Evolutionary conservation across 2,797 vertebrate species (phyloP).

Genomic region (Xerus rutilus): DNA sequence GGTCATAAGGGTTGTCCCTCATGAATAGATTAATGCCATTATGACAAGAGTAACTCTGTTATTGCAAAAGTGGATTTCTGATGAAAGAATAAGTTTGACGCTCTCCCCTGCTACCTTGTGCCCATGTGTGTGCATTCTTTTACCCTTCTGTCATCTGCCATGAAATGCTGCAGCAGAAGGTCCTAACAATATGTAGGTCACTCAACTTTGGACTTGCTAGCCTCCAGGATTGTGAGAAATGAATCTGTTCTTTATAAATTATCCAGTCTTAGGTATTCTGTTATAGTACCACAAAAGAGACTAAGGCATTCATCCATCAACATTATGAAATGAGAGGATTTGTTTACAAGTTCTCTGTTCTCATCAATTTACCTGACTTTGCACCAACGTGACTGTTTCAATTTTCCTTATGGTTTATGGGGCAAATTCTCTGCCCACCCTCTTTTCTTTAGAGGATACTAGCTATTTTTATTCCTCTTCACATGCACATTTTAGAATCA

Average conservation of each 20-base stretch:
- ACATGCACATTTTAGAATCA: background rate
- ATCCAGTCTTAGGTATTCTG: background rate
- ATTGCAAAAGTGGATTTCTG: background rate
- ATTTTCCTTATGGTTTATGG: background rate
- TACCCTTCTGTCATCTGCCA: background rate
- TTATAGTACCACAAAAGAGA: background rate
- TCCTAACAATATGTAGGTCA: background rate
- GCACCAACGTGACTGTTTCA: background rate
- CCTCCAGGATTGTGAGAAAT: background rate
- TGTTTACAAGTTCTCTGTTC: background rate
- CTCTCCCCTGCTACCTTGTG: background rate
- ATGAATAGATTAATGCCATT: background rate
- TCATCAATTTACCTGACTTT: background rate
- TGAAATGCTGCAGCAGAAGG: background rate
- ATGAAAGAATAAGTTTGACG: background rate
- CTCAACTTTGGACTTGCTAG: background rate
- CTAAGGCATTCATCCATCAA: background rate
- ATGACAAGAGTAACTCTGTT: background rate
- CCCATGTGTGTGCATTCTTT: background rate
- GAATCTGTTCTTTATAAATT: background rate
- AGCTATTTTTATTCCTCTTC: background rate
- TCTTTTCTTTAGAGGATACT: background rate
- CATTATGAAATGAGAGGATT: background rate
- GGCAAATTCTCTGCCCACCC: background rate
- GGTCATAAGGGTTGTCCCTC: background rate